These are phyloP conservation scores for Ophiodon elongatus DNA, from an alignment of 2,113 vertebrate species.

Conservation along the genomic window DNA sequence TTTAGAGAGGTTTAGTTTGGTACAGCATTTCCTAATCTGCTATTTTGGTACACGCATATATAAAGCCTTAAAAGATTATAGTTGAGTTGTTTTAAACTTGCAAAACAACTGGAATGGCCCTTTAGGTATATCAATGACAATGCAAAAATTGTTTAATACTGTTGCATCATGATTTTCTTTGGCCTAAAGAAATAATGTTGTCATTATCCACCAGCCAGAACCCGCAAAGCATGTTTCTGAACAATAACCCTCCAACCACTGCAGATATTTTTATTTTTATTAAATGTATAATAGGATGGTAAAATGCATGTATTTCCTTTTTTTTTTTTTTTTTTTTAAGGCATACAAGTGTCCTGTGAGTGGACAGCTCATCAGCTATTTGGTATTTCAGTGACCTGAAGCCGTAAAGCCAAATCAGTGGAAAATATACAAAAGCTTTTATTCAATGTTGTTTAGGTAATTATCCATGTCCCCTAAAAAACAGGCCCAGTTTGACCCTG, in stretches of 20 bases:
- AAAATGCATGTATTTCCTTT: not conserved
- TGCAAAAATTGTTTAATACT: not conserved
- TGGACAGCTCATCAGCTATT: not conserved
- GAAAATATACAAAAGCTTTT: not conserved
- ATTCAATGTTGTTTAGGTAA: slow-evolving; percentile 1
- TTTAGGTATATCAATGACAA: not conserved
- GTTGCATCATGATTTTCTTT: not conserved
- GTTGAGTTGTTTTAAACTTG: not conserved
- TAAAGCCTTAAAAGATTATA: not conserved
- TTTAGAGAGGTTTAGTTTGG: not conserved
- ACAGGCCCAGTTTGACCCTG: not conserved
- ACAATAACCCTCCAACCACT: not conserved
- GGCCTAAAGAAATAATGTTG: not conserved
- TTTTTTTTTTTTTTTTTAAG: not conserved
- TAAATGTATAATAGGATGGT: not conserved
- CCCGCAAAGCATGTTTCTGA: not conserved
- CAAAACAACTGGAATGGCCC: slow-evolving; percentile 5
- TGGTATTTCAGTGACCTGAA: not conserved
- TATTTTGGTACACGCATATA: not conserved
- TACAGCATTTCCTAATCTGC: not conserved
- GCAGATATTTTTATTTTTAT: not conserved
- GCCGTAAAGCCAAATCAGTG: not conserved
- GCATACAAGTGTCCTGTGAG: not conserved
- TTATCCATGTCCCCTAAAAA: not conserved
- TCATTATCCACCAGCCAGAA: not conserved